Percentiles rank a stretch among this genome's conserved stretches.
phyloP scores from a whole-genome alignment of 2,888 invertebrate genomes.

The Ophion costatus region DNA sequence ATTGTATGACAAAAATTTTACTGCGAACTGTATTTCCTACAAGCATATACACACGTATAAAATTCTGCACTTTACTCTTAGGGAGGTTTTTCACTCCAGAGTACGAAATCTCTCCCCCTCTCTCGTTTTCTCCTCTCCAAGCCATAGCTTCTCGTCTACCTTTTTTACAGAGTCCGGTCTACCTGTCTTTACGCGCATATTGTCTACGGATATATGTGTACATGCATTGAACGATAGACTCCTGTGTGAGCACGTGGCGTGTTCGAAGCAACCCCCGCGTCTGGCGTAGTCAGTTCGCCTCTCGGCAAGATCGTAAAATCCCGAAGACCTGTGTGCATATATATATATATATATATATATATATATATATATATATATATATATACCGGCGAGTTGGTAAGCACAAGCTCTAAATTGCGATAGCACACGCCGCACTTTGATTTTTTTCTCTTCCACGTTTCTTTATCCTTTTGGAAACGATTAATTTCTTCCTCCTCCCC shows the following conservation, averaged over 20 bases:
- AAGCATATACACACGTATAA: too few species aligned
- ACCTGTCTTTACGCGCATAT: conserved; percentile 57
- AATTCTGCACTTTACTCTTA: too few species aligned
- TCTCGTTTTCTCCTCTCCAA: background rate
- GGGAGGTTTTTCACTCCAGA: too few species aligned
- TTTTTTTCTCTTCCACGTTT: conserved; percentile 19
- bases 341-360: background rate
- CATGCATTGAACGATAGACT: conserved; percentile 8
- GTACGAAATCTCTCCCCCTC: background rate
- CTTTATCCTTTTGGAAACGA: conserved; percentile 28
- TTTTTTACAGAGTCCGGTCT: conserved; percentile 52
- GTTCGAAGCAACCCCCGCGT: conserved; percentile 8
- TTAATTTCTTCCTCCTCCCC: conserved; percentile 54
- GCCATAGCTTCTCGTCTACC: conserved; percentile 18
- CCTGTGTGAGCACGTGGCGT: conserved; percentile 18
- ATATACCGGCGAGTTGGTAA: conserved; percentile 12
- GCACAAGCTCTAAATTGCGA: conserved; percentile 48
- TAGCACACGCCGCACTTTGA: conserved; percentile 38
- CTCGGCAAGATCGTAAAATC: conserved; percentile 55
- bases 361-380: background rate
- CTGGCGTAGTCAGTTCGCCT: conserved; percentile 24
- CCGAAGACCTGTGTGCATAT: conserved; percentile 19
- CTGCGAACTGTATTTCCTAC: too few species aligned
- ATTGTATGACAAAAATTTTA: too few species aligned
- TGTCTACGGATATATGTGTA: conserved; percentile 11